Percentiles rank a stretch among this genome's conserved stretches.
These are phyloP conservation scores for Apaloderma vittatum DNA, from an alignment of 2,113 vertebrate species.

Conservation along the genomic window DNA sequence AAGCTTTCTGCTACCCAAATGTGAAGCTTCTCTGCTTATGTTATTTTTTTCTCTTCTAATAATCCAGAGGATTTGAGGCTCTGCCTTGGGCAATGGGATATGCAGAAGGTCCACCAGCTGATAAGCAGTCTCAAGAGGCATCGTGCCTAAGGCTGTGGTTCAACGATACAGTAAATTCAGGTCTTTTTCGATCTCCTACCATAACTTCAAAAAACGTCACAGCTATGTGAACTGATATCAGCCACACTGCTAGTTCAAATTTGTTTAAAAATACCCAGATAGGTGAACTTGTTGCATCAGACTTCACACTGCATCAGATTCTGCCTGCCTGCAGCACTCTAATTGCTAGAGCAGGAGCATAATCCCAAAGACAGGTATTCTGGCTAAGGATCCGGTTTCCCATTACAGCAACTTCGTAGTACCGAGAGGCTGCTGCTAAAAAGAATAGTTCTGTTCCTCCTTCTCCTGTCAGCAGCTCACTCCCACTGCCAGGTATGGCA, in stretches of 20 bases:
- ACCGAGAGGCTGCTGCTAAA: background rate
- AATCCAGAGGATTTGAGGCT: background rate
- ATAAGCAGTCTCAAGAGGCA: background rate
- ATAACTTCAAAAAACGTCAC: background rate
- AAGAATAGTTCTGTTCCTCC: background rate
- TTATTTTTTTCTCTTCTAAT: slow-evolving; percentile 1
- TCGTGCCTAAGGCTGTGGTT: background rate
- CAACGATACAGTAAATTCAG: background rate
- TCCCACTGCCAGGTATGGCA: background rate
- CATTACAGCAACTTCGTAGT: background rate
- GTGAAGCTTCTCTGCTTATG: background rate
- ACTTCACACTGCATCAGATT: background rate
- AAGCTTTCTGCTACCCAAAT: background rate
- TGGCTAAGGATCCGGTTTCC: background rate
- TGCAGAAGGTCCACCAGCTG: background rate
- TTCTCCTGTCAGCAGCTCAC: background rate
- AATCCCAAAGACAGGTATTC: background rate
- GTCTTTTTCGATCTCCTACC: background rate
- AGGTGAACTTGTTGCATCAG: background rate
- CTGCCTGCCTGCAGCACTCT: background rate
- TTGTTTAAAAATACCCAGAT: background rate
- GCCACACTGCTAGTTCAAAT: background rate
- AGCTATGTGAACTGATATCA: background rate
- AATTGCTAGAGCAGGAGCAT: background rate
- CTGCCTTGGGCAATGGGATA: background rate